Percentiles rank a stretch among this genome's conserved stretches.
Conservation (phyloP, 2,888 invertebrate species). For the Cloeon dipterum region DNA sequence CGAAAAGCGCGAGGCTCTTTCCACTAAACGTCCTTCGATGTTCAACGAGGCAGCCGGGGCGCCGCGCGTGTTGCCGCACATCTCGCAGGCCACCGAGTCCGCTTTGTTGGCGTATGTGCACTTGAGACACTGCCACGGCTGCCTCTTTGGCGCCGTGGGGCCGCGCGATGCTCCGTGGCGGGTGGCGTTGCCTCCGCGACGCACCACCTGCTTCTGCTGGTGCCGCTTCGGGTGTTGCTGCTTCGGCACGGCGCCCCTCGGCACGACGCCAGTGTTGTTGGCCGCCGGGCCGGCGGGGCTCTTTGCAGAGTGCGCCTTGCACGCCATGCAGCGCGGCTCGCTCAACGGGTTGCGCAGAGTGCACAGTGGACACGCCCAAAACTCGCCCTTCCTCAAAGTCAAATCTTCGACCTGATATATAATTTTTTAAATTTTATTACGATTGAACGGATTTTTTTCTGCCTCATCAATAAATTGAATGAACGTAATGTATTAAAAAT, state of each 20-base stretch:
- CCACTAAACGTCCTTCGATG: constrained; percentile 61
- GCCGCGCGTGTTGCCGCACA: constrained; percentile 42
- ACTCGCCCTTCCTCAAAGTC: constrained; percentile 45
- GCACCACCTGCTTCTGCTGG: background rate
- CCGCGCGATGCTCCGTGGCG: background rate
- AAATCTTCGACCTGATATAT: constrained; percentile 27
- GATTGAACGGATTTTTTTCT: too few species aligned
- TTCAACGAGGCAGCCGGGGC: constrained; percentile 19
- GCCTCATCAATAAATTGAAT: too few species aligned
- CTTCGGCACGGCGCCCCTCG: constrained; percentile 9
- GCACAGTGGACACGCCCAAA: constrained; percentile 59
- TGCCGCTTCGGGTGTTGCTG: constrained; percentile 1
- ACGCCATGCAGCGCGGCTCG: constrained; percentile 43
- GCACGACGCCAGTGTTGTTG: constrained; percentile 1
- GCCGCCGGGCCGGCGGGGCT: constrained; percentile 16
- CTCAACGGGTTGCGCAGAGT: constrained; percentile 59
- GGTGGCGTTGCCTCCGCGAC: background rate
- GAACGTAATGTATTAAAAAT: too few species aligned
- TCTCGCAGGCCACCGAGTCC: constrained; percentile 35
- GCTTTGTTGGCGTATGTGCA: constrained; percentile 60
- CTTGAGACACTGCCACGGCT: constrained; percentile 53
- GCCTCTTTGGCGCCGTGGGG: constrained; percentile 9
- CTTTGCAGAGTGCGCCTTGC: constrained; percentile 30
- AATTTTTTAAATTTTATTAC: too few species aligned
- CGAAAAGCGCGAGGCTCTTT: constrained; percentile 25